Percentiles rank a stretch among this genome's conserved stretches.
Conservation (phyloP, 2,113 vertebrate genomes). For the Lepisosteus oculatus region DNA sequence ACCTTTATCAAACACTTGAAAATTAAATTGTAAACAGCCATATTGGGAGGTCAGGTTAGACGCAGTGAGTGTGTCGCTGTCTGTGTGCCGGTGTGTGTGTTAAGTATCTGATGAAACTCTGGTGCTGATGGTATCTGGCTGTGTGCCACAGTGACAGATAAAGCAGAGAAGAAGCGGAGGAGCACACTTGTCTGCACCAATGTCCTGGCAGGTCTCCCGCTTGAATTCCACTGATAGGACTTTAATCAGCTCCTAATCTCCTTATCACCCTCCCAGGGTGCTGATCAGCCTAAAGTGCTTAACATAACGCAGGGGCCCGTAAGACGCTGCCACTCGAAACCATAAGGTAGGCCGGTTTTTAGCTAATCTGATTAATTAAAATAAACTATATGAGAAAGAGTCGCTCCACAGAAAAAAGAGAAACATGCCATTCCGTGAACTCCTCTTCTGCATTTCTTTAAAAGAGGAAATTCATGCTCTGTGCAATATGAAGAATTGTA, state of each 20-base stretch:
- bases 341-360: constrained; percentile 50
- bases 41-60: constrained; percentile 43
- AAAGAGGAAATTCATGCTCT: too few species aligned
- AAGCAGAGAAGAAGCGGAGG: constrained; percentile 46
- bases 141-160: constrained; percentile 58
- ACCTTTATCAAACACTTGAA: constrained; percentile 38
- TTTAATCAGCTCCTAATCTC: constrained; percentile 80
- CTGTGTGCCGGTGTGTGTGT: constrained; percentile 24
- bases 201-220: constrained; percentile 65
- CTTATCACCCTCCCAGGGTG: constrained; percentile 67
- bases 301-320: constrained; percentile 57
- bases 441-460: too few species aligned
- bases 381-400: constrained; percentile 47
- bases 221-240: constrained; percentile 72
- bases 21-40: constrained; percentile 47
- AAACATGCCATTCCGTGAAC: too few species aligned
- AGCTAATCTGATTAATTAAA: constrained; percentile 61
- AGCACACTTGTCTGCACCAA: constrained; percentile 38
- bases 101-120: constrained; percentile 52
- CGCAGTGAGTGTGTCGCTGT: constrained; percentile 24
- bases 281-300: constrained; percentile 67
- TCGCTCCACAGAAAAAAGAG: constrained; percentile 2
- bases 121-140: constrained; percentile 62
- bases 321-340: constrained; percentile 60
- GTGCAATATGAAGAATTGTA: too few species aligned